Percentiles rank a stretch among this genome's conserved stretches.
These are phyloP conservation scores for Mythimna ferrago DNA, from an alignment of 2,888 invertebrate genomes.

Conservation along the genomic window DNA sequence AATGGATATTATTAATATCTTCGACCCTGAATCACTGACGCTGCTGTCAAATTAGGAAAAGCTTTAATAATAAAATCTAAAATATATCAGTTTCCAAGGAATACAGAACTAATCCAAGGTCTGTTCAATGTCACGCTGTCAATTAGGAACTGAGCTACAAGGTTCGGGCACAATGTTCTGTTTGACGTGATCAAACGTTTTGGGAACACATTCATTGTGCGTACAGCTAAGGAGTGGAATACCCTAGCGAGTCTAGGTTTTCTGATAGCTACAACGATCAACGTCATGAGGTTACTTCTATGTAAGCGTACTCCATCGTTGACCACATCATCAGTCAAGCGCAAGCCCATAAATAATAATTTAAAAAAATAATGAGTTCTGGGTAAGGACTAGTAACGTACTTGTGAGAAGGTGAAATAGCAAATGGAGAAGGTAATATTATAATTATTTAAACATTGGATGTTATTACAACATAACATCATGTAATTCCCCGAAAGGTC, in stretches of 20 bases:
- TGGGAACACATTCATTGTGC: too few relatives aligned
- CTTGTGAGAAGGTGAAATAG: conserved; percentile 13
- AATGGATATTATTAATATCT: not conserved
- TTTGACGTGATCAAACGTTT: not conserved
- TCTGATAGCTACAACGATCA: too few relatives aligned
- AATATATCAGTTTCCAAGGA: conserved; percentile 34
- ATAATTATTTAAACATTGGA: not conserved
- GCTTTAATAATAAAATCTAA: not conserved
- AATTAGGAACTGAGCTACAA: conserved; percentile 49
- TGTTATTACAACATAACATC: not conserved
- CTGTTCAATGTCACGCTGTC: conserved; percentile 48
- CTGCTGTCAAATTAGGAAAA: conserved; percentile 25
- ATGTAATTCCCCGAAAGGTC: too few relatives aligned
- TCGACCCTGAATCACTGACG: conserved; percentile 8
- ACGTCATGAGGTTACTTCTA: too few relatives aligned
- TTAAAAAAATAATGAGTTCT: conserved; percentile 7
- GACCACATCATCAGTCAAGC: too few relatives aligned
- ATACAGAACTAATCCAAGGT: conserved; percentile 35
- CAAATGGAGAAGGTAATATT: not conserved
- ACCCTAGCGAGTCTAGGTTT: too few relatives aligned
- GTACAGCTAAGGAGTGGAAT: too few relatives aligned
- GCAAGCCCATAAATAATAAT: too few relatives aligned
- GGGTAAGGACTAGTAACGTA: not conserved
- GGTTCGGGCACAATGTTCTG: conserved; percentile 15
- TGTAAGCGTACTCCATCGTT: too few relatives aligned